These are phyloP conservation scores for Perdita meconis DNA, from an alignment of 2,888 invertebrate species.

Conservation along the genomic window DNA sequence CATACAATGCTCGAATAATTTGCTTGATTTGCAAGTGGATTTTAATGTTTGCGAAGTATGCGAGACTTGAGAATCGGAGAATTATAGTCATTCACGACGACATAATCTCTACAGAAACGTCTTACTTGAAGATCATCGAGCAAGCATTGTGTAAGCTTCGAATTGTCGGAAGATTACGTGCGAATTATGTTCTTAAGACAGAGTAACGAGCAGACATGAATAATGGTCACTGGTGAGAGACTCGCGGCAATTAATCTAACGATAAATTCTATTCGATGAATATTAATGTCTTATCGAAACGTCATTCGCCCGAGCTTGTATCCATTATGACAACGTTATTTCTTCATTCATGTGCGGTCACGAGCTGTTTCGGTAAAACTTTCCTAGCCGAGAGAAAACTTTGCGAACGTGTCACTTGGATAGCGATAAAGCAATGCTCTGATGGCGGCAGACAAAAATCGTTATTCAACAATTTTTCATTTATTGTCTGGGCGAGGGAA, in stretches of 20 bases:
- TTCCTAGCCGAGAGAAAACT: not conserved
- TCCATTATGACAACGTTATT: not conserved
- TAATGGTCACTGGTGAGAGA: slow-evolving; percentile 35
- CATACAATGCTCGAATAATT: slow-evolving; percentile 45
- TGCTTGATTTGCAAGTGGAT: slow-evolving; percentile 63
- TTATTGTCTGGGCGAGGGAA: slow-evolving; percentile 21
- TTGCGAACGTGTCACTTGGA: not conserved
- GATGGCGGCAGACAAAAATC: slow-evolving; percentile 1
- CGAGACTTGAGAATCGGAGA: slow-evolving; percentile 40
- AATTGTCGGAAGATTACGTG: slow-evolving; percentile 50
- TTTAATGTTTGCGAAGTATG: slow-evolving; percentile 39
- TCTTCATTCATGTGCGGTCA: not conserved
- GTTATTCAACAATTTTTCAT: slow-evolving; percentile 34
- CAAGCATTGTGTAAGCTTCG: slow-evolving; percentile 27
- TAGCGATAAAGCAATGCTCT: too few species aligned
- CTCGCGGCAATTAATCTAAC: slow-evolving; percentile 30
- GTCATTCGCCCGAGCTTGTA: slow-evolving; percentile 11
- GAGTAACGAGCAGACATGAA: slow-evolving; percentile 38
- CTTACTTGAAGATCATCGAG: not conserved
- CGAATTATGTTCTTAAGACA: slow-evolving; percentile 49
- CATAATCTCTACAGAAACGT: slow-evolving; percentile 40
- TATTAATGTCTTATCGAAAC: slow-evolving; percentile 19
- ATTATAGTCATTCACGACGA: slow-evolving; percentile 41
- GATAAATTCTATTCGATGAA: slow-evolving; percentile 42
- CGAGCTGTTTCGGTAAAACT: not conserved